These are phyloP conservation scores for Uropsilus gracilis DNA, from an alignment of 2,113 vertebrate species.

Conservation along the genomic window DNA sequence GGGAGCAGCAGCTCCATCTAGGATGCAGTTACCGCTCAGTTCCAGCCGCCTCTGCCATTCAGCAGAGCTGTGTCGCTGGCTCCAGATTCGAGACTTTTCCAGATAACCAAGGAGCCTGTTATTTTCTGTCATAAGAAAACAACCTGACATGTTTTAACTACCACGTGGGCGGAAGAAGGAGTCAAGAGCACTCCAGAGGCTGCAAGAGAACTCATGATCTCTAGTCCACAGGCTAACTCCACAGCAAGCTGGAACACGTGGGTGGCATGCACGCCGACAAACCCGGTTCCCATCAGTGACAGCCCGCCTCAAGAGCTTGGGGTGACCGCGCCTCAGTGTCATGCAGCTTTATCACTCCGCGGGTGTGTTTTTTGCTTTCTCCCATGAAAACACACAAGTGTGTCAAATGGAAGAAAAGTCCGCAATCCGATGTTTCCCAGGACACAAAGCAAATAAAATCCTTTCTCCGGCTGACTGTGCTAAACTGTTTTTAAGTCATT, in stretches of 20 bases:
- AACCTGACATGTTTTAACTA: neutral
- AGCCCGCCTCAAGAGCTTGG: too few species aligned
- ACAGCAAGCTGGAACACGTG: too few species aligned
- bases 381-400: too few species aligned
- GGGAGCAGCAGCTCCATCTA: neutral
- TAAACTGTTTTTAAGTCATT: neutral
- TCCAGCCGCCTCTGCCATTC: neutral
- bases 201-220: neutral
- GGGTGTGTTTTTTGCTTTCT: too few species aligned
- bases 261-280: too few species aligned
- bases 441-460: neutral
- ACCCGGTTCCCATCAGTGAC: too few species aligned
- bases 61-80: neutral
- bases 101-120: neutral
- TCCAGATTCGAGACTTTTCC: neutral
- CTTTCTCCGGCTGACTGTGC: too few species aligned
- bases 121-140: neutral
- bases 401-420: too few species aligned
- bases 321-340: too few species aligned
- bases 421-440: too few species aligned
- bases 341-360: too few species aligned
- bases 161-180: neutral
- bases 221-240: neutral
- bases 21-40: too few species aligned
- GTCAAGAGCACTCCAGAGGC: neutral